Evolutionary conservation across 2,797 vertebrate species (phyloP).

Genomic region (Sorex maritimensis): DNA sequence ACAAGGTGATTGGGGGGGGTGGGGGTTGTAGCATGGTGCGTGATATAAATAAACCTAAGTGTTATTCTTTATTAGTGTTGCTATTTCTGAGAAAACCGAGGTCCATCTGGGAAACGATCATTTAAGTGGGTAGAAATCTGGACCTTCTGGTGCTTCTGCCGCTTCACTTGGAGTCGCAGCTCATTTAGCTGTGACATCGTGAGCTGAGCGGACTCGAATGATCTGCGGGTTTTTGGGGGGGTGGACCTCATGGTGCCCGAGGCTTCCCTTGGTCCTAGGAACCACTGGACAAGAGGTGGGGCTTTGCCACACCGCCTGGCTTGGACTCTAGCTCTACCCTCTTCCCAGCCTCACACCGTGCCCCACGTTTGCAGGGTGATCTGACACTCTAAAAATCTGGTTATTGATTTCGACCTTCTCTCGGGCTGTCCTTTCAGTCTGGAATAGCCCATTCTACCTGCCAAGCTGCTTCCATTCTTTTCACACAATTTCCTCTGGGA

Average conservation of each 20-base stretch:
- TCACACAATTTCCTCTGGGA: neutral
- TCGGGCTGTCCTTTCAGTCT: neutral
- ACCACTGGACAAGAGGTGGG: neutral
- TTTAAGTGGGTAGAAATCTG: neutral
- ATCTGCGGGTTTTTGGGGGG: neutral
- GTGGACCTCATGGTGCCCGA: neutral
- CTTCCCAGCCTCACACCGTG: no score
- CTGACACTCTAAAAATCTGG: accelerated
- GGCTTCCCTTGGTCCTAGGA: neutral
- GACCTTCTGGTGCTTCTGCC: neutral
- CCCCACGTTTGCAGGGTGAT: neutral
- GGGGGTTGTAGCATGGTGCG: no score
- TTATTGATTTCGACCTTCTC: neutral
- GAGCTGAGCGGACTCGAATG: neutral
- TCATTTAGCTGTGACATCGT: neutral
- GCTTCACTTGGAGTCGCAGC: neutral
- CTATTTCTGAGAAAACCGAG: neutral
- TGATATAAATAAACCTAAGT: neutral
- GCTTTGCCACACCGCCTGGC: neutral
- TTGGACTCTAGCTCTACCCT: no score
- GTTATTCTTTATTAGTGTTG: neutral
- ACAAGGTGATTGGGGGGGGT: neutral
- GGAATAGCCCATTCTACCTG: neutral
- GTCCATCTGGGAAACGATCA: neutral
- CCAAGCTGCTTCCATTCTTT: neutral